Evolutionary conservation across 2,888 invertebrate genomes (phyloP).

Genomic region (Sisyra nigra): DNA sequence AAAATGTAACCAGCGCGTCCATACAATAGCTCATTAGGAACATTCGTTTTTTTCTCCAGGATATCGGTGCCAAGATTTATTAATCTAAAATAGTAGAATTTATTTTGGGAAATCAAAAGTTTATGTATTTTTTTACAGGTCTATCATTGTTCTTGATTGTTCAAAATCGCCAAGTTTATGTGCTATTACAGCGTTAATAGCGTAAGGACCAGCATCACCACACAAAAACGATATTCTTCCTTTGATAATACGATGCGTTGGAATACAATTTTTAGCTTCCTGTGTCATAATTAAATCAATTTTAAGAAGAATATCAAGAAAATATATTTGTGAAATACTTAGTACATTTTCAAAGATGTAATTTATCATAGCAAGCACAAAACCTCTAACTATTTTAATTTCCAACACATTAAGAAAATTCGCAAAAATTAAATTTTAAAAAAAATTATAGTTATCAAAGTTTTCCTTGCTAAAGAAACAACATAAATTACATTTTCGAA

Average conservation of each 20-base stretch:
- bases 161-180: conserved; percentile 35
- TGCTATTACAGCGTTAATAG: conserved; percentile 40
- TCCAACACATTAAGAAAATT: too few species aligned
- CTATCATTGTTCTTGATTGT: conserved; percentile 31
- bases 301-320: neutral
- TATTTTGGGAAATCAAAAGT: neutral
- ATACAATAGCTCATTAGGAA: conserved; percentile 72
- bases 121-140: conserved; percentile 28
- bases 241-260: conserved; percentile 23
- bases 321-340: neutral
- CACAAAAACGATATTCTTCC: conserved; percentile 45
- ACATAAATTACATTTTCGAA: too few species aligned
- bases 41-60: conserved; percentile 30
- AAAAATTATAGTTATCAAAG: too few species aligned
- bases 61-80: conserved; percentile 36
- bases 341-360: too few species aligned
- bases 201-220: conserved; percentile 50
- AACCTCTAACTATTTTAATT: too few species aligned
- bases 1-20: conserved; percentile 73
- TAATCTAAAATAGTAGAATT: conserved; percentile 30
- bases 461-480: too few species aligned
- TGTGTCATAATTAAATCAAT: conserved; percentile 17
- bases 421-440: too few species aligned
- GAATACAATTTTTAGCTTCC: conserved; percentile 26
- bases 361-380: too few species aligned